These are phyloP conservation scores for Steromphala cineraria DNA, from an alignment of 2,888 invertebrate species.

Conservation along the genomic window DNA sequence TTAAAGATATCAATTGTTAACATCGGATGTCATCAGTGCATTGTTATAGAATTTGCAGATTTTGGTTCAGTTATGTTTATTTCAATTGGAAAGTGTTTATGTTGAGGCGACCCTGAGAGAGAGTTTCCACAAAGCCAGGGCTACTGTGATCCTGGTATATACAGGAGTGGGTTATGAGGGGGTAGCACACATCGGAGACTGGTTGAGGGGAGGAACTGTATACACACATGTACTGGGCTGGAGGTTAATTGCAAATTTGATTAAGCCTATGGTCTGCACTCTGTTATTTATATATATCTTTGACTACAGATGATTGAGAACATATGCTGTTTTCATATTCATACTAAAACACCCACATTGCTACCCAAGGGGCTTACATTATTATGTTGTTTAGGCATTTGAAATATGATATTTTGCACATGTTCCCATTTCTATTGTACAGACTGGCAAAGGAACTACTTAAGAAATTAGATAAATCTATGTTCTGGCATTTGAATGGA, in stretches of 20 bases:
- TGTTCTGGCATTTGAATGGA: too few relatives aligned
- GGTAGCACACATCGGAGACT: not conserved
- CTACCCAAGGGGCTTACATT: too few relatives aligned
- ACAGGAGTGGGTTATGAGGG: not conserved
- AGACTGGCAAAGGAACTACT: too few relatives aligned
- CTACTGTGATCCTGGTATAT: not conserved
- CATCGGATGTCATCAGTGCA: not conserved
- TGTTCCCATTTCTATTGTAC: too few relatives aligned
- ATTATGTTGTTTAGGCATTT: too few relatives aligned
- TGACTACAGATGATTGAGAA: not conserved
- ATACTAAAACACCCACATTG: not conserved
- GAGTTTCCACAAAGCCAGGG: not conserved
- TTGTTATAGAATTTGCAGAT: not conserved
- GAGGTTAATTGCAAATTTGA: slow-evolving; percentile 2
- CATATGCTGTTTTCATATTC: not conserved
- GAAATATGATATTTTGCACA: too few relatives aligned
- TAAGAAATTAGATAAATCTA: too few relatives aligned
- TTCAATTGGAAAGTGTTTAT: not conserved
- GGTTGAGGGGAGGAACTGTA: not conserved
- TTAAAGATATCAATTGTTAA: too few relatives aligned
- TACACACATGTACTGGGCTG: not conserved
- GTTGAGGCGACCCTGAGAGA: not conserved
- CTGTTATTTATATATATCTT: not conserved
- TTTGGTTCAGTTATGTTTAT: not conserved
- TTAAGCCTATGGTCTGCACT: not conserved